Conservation (phyloP, 37 sponge, comb jelly and placozoan genomes). For the Chondrosia reniformis region DNA sequence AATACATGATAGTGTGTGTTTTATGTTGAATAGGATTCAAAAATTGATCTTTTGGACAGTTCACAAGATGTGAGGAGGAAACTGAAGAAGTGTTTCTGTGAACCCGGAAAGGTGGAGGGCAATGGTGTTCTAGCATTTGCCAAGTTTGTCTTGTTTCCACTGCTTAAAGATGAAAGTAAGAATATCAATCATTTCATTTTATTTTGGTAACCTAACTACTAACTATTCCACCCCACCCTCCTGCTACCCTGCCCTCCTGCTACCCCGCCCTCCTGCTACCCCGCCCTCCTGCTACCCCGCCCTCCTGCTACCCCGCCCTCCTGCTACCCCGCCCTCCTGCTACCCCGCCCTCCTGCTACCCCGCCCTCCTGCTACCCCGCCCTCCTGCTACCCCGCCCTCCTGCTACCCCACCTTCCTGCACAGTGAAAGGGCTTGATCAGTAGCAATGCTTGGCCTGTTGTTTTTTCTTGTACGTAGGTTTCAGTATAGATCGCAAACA, state of each 20-base stretch:
- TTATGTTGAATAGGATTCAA: constrained; percentile 69
- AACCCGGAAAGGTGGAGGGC: constrained; percentile 80
- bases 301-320: no score
- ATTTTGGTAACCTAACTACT: no score
- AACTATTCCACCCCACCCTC: no score
- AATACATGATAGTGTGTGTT: background rate
- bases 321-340: no score
- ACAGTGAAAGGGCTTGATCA: background rate
- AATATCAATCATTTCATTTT: no score
- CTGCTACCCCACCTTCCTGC: no score
- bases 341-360: no score
- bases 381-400: no score
- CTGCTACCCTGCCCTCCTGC: no score
- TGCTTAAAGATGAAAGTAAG: constrained; percentile 44
- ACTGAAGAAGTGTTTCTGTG: constrained; percentile 91
- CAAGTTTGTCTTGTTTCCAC: constrained; percentile 77
- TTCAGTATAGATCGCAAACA: constrained; percentile 75
- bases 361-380: no score
- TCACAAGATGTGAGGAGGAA: constrained; percentile 79
- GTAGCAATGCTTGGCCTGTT: background rate
- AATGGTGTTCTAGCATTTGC: constrained; percentile 86
- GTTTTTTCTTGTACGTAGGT: constrained; percentile 27
- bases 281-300: no score
- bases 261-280: no score
- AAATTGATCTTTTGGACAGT: constrained; percentile 91